Evolutionary conservation across 2,888 invertebrate species (phyloP).

Genomic region (Seira ritae): DNA sequence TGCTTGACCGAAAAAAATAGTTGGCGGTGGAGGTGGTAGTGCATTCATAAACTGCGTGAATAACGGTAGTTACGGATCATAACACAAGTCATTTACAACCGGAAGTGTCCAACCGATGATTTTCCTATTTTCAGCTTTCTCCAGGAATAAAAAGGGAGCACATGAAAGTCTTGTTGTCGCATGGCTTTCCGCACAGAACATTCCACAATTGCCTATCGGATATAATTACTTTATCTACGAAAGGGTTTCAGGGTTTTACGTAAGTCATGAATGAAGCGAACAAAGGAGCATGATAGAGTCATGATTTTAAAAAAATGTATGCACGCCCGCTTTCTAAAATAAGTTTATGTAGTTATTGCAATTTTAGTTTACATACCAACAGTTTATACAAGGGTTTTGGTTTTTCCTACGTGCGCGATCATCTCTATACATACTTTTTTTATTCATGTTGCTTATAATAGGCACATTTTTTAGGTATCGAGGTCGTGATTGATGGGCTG

Average conservation of each 20-base stretch:
- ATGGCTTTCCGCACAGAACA: constrained; percentile 7
- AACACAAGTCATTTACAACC: constrained; percentile 55
- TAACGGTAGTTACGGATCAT: constrained; percentile 49
- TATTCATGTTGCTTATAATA: too few species aligned
- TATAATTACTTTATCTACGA: constrained; percentile 28
- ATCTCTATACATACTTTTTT: not conserved
- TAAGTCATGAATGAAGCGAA: too few species aligned
- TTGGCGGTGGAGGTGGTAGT: constrained; percentile 1
- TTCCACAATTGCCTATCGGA: not conserved
- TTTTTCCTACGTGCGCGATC: too few species aligned
- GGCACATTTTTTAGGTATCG: not conserved
- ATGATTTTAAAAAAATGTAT: too few species aligned
- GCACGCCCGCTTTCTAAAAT: too few species aligned
- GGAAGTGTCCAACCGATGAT: constrained; percentile 56
- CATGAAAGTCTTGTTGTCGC: not conserved
- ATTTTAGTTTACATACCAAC: too few species aligned
- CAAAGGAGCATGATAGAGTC: too few species aligned
- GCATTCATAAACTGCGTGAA: constrained; percentile 50
- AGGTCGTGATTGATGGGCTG: constrained; percentile 43
- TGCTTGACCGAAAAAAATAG: not conserved
- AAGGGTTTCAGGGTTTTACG: not conserved
- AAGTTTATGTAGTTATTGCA: too few species aligned
- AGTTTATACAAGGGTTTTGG: too few species aligned
- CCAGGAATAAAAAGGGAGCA: not conserved
- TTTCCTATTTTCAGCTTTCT: constrained; percentile 46